Conservation (phyloP, 2,797 vertebrate species). For the Cichlasoma orientale region DNA sequence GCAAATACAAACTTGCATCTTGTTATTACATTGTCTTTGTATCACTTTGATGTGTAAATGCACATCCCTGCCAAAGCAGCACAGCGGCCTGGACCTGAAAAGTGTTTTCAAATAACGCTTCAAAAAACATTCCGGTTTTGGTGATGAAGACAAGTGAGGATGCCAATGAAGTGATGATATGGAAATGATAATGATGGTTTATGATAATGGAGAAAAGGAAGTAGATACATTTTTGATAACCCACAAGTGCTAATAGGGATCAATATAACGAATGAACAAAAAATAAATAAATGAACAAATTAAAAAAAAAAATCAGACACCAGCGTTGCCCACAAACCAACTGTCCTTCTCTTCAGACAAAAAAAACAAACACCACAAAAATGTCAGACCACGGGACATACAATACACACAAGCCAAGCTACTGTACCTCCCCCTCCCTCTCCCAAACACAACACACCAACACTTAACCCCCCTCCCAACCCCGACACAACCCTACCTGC, state of each 20-base stretch:
- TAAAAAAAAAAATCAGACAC: background rate
- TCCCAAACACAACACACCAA: slow-evolving; percentile 50
- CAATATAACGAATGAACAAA: background rate
- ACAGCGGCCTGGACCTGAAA: slow-evolving; percentile 10
- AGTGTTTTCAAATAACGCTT: background rate
- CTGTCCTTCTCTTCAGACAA: slow-evolving; percentile 44
- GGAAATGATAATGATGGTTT: slow-evolving; percentile 53
- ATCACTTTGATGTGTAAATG: slow-evolving; percentile 4
- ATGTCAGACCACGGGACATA: slow-evolving; percentile 66
- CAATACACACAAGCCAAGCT: slow-evolving; percentile 50
- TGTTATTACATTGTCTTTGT: slow-evolving; percentile 9
- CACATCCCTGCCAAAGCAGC: slow-evolving; percentile 8
- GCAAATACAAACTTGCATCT: slow-evolving; percentile 27
- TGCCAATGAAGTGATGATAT: slow-evolving; percentile 53
- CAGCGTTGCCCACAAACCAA: slow-evolving; percentile 17
- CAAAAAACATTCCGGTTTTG: slow-evolving; percentile 14
- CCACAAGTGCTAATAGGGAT: slow-evolving; percentile 13
- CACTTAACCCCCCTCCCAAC: slow-evolving; percentile 44
- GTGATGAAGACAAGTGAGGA: slow-evolving; percentile 34
- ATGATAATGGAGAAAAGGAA: slow-evolving; percentile 51
- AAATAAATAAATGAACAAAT: background rate
- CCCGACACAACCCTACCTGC: slow-evolving; percentile 89
- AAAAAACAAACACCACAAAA: slow-evolving; percentile 45
- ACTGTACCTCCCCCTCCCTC: slow-evolving; percentile 25
- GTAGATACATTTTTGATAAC: slow-evolving; percentile 19